Base-by-base conservation (phyloP, 2,888 invertebrate species). In the Diaprepes abbreviatus region DNA sequence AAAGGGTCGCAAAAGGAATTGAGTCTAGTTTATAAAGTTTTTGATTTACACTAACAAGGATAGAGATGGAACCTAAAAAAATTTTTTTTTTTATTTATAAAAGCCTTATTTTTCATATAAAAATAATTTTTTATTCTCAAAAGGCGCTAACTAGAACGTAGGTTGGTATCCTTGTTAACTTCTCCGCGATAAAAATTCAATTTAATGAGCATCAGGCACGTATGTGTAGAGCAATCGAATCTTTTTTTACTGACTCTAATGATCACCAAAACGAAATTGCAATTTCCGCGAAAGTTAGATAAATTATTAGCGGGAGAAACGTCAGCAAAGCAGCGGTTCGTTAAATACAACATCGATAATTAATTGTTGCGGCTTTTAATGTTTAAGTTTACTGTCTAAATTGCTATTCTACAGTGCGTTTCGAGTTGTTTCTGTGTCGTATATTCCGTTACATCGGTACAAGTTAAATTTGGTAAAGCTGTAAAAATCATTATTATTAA, bases 251-350 rank as follows among this genome's bases (percentile, higher is more conserved):
- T 14, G 43, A 24, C 50, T 66, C 70, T 74, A 73, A 74, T 72
- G 72, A 71, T 71, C 67, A 69, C 64, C 64, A 65, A 59, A 60
- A 55, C 57, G 68, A 70, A 72, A 73, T 68, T 73, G 73, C 74
- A 72, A 73, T 74, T 75, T 75, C 70, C 54, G 73, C 70, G 74
- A 71, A 76, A 76, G 73, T 76, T 75, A 73, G 74, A 75, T 74
- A 69, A 76, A 75, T 75, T 71, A 76, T 76, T 76, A 69, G 71
- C 70, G 71, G 58, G 68, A 66, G 65, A 70, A 68, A 59, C 59
- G 59, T 35, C 66, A 33, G 60, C 60, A 58, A 69, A 14, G 43
- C 24, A 57, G 62, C 48, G 45, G 60, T 63, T 74, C 75, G 75
- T 73, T 75, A 73, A 75, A 75, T 73, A 71, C 74, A 69, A 69